Base-by-base conservation (phyloP, 1,140 invertebrate species). In the Drosophila nannoptera region DNA sequence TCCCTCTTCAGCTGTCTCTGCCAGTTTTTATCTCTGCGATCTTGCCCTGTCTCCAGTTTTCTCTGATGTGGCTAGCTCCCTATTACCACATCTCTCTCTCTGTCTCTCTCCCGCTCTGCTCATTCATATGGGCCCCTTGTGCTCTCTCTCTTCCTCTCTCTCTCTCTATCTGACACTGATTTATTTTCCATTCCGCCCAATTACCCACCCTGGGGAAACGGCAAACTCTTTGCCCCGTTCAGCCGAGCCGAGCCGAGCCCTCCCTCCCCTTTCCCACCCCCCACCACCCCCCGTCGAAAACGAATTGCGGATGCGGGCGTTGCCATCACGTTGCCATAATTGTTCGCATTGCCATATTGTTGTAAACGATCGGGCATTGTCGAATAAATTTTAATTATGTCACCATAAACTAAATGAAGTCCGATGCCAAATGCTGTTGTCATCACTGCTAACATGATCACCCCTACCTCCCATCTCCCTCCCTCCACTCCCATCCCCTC, bases 311-410 rank as follows among this genome's bases (percentile, higher is more conserved):
- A 69, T 69, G 61, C 67, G 67, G 67, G 67, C 32, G 52, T 59
- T 59, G 56, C 56, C 42, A 43, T 43, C 52, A 14, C 29, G 33
- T 45, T 45, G 53, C 38, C 38, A 66, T 67, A 71, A 71, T 71
- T 71, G 69, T 49, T 43, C 69, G 56, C 61, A 53, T 54, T 68
- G 63, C 64, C 56, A 55, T 60, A 54, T 48, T 62, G 33, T 31
- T 54, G 59, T 55, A 60, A 56, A 5, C 36, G 62, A 49, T 58
- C 40, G 56, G 60, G 50, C 56, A 65, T 36, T 69, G 73, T 71
- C 74, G 50, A 69, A 82, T 82, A 82, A 82, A 82, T 82, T 82
- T 77, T 75, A 82, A 82, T 77, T 82, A 82, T 82, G 78, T 82
- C 78, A 74, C 78, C 78, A 83, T 75, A 82, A 83, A 78, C 70